Percentiles rank a stretch among this genome's conserved stretches.
phyloP scores from a whole-genome alignment of 2,888 invertebrate species.

The Aleiodes leptofemur region DNA sequence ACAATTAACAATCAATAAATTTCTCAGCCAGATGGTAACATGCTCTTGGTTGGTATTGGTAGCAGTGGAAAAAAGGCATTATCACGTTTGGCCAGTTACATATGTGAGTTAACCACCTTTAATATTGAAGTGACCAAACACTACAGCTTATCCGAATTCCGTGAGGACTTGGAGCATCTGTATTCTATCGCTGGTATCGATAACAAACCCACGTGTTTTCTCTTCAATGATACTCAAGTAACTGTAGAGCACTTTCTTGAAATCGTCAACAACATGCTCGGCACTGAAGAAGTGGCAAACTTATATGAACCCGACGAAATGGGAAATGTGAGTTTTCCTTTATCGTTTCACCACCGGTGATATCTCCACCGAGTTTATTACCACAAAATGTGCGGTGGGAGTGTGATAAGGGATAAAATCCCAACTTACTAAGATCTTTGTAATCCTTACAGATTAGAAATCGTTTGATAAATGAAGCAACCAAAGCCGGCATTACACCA shows the following conservation, averaged over 20 bases:
- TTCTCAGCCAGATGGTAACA: constrained; percentile 84
- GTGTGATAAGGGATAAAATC: neutral
- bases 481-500: constrained; percentile 77
- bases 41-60: constrained; percentile 90
- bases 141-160: constrained; percentile 86
- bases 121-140: constrained; percentile 88
- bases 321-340: constrained; percentile 82
- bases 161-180: constrained; percentile 87
- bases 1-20: constrained; percentile 12
- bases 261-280: constrained; percentile 91
- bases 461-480: constrained; percentile 79
- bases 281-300: constrained; percentile 91
- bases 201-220: constrained; percentile 85
- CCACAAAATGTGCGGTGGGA: neutral
- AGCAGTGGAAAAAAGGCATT: constrained; percentile 91
- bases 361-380: neutral
- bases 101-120: constrained; percentile 87
- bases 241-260: constrained; percentile 90
- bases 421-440: constrained; percentile 19
- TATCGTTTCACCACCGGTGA: constrained; percentile 19
- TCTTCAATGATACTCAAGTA: constrained; percentile 92
- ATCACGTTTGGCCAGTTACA: constrained; percentile 85
- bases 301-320: constrained; percentile 92
- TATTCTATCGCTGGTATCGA: constrained; percentile 86
- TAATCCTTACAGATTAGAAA: constrained; percentile 78